Evolutionary conservation across 2,888 invertebrate genomes (phyloP).

Genomic region (Cosmia trapezina): DNA sequence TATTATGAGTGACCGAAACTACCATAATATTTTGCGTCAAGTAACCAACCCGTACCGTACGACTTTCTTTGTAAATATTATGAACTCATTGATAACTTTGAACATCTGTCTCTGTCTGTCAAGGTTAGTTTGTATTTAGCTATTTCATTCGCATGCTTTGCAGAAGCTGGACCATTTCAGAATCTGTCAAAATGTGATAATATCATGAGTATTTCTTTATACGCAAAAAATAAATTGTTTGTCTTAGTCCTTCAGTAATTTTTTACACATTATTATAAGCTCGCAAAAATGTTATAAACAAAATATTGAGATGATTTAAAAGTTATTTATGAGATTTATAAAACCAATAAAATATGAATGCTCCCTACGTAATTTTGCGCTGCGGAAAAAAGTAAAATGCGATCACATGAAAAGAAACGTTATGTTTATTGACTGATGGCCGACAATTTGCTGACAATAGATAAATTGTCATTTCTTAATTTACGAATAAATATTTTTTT

Average conservation of each 20-base stretch:
- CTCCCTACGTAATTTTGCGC: background rate
- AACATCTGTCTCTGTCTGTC: constrained; percentile 25
- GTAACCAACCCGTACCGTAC: constrained; percentile 15
- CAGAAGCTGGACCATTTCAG: constrained; percentile 11
- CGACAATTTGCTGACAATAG: constrained; percentile 64
- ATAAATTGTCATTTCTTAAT: constrained; percentile 73
- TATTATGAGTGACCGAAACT: constrained; percentile 73
- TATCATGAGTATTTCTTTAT: constrained; percentile 20
- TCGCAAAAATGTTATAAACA: background rate
- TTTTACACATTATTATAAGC: background rate
- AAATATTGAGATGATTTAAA: background rate
- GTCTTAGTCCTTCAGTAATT: too few relatives aligned
- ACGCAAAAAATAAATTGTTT: constrained; percentile 16
- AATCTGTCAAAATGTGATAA: constrained; percentile 48
- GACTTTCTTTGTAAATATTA: constrained; percentile 54
- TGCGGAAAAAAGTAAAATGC: background rate
- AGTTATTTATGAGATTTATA: background rate
- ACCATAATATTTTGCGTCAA: constrained; percentile 34
- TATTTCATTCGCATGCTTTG: constrained; percentile 43
- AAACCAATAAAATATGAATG: background rate
- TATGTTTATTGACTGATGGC: constrained; percentile 70
- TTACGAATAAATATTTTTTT: constrained; percentile 74
- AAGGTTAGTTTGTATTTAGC: background rate
- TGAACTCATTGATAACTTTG: constrained; percentile 41
- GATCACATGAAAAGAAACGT: constrained; percentile 43